Base-by-base conservation (phyloP, 1,140 invertebrate genomes). In the Diorhabda carinulata region DNA sequence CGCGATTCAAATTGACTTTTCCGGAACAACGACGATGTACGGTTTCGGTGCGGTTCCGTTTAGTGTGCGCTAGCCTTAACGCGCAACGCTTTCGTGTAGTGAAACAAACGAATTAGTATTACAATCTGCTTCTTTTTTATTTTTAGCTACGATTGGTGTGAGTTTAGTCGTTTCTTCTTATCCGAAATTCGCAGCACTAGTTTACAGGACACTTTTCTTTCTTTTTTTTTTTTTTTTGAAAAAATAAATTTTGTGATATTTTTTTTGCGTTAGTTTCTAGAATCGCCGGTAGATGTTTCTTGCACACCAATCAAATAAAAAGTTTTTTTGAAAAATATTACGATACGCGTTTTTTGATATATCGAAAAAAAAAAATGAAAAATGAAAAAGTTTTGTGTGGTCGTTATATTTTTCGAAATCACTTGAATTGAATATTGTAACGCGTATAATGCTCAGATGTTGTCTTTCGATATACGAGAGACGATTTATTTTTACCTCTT, bases 361-460 rank as follows among this genome's bases (percentile, higher is more conserved):
- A n/a, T 64, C 44, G 8, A 25, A 56, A 59, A 10, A 59, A 2
- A 59, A 59, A 59, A 59, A 41, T 9, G 58, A n/a, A n/a, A n/a
- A n/a, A n/a, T n/a, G n/a, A n/a, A n/a, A n/a, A n/a, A n/a, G 5
- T 66, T 40, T 69, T 52, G n/a, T 10, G 52, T 63, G n/a, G 59
- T 57, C 25, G 9, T 69, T 52, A 67, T 73, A 68, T 52, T 52
- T 52, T 52, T 52, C 47, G 57, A 73, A 42, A 67, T 66, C 72
- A 71, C 72, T 71, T n/a, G n/a, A n/a, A 70, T 74, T 69, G 25
- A 25, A 72, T 71, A 67, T 72, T 73, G 74, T 73, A 73, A 73
- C 57, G 71, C 72, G 25, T 25, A 68, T 70, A 76, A 76, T 76
- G 75, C 75, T 74, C 73, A 76, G 71, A 73, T 70, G 67, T 68